phyloP scores from a whole-genome alignment of 92 coral and sea anemone species.

The Epizoanthus stellaris region DNA sequence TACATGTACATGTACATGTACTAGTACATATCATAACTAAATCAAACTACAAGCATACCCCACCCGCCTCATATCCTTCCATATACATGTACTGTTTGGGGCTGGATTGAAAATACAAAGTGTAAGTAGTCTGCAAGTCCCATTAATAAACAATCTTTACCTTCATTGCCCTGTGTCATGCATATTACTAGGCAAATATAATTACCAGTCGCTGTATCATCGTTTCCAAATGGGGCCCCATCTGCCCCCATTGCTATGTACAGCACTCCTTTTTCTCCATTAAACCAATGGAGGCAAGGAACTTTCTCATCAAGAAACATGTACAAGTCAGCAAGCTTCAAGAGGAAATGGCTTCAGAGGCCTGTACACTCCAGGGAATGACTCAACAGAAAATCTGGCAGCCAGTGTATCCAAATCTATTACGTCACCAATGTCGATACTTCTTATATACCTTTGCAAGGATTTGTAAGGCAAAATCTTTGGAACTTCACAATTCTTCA shows the following conservation, averaged over 20 bases:
- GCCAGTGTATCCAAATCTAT: slow-evolving; percentile 48
- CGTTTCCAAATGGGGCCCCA: slow-evolving; percentile 37
- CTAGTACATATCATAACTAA: no score
- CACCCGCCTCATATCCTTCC: no score
- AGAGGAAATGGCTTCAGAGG: slow-evolving; percentile 52
- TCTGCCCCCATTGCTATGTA: slow-evolving; percentile 35
- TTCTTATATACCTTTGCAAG: slow-evolving; percentile 34
- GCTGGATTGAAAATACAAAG: background rate
- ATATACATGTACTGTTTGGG: no score
- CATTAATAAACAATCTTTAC: background rate
- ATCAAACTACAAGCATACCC: no score
- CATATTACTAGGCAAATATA: background rate
- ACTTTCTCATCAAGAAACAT: slow-evolving; percentile 40
- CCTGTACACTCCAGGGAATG: slow-evolving; percentile 56
- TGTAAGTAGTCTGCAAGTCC: background rate
- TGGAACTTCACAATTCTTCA: slow-evolving; percentile 60
- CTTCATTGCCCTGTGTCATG: slow-evolving; percentile 19
- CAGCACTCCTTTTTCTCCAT: slow-evolving; percentile 51
- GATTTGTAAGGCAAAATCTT: slow-evolving; percentile 63
- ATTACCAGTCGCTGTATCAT: slow-evolving; percentile 60
- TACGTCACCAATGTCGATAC: slow-evolving; percentile 56
- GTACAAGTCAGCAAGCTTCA: slow-evolving; percentile 60
- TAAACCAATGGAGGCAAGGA: slow-evolving; percentile 77
- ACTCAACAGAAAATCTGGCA: slow-evolving; percentile 14
- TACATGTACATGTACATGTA: no score